phyloP scores from a whole-genome alignment of 2,797 vertebrate genomes.

The Percopsis omiscomaycus region DNA sequence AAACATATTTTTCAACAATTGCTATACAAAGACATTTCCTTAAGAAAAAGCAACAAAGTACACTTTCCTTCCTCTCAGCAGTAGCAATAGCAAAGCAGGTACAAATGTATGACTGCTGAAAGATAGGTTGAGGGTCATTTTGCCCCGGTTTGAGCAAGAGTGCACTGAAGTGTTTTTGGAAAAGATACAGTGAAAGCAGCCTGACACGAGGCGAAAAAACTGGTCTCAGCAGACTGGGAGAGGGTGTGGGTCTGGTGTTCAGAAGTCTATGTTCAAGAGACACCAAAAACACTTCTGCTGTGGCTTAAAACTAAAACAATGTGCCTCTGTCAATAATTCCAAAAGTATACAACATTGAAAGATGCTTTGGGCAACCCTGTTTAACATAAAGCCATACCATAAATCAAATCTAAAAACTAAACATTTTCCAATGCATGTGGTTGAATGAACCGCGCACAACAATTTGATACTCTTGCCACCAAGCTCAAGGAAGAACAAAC shows the following conservation, averaged over 20 bases:
- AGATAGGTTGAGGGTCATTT: constrained; percentile 2
- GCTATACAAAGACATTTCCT: too few species aligned
- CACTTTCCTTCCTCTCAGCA: neutral
- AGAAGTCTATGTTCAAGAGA: constrained; percentile 62
- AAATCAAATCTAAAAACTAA: neutral
- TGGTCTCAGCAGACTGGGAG: constrained; percentile 33
- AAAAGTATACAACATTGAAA: too few species aligned
- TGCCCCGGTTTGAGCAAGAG: neutral
- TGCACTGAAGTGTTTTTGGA: neutral
- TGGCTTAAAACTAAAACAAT: neutral
- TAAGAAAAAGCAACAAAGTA: neutral
- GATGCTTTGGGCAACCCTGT: too few species aligned
- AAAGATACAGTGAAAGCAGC: constrained; percentile 1
- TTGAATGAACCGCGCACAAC: too few species aligned
- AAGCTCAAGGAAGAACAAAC: constrained; percentile 33
- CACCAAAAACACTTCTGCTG: neutral
- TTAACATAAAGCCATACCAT: too few species aligned
- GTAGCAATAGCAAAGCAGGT: neutral
- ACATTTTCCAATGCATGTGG: neutral
- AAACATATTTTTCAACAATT: too few species aligned
- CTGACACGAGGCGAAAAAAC: constrained; percentile 3
- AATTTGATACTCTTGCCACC: too few species aligned
- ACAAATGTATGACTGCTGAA: constrained; percentile 9
- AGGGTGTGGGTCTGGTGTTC: constrained; percentile 6
- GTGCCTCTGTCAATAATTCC: too few species aligned